phyloP scores from a whole-genome alignment of 2,888 invertebrate genomes.

The Nycteola revayana region DNA sequence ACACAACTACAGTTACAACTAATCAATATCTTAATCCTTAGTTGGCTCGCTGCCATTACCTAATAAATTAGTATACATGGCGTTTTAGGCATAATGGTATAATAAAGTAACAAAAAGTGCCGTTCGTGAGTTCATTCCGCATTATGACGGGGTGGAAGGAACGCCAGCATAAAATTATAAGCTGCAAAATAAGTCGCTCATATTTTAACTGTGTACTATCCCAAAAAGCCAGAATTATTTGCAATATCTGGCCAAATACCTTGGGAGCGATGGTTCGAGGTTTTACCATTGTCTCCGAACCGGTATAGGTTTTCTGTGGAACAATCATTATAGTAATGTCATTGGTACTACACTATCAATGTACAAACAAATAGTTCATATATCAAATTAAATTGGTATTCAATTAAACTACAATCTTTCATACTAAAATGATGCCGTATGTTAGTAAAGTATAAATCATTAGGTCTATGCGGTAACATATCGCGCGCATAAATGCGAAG shows the following conservation, averaged over 20 bases:
- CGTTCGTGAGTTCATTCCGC: constrained; percentile 12
- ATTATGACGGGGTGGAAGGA: constrained; percentile 10
- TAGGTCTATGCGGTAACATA: too few species aligned
- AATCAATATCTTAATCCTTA: background rate
- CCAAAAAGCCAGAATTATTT: constrained; percentile 33
- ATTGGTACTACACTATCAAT: too few species aligned
- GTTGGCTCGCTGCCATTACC: too few species aligned
- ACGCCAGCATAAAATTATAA: constrained; percentile 18
- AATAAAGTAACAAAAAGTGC: constrained; percentile 14
- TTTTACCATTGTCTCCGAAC: constrained; percentile 45
- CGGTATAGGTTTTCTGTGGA: constrained; percentile 49
- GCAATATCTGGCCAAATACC: constrained; percentile 33
- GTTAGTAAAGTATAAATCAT: too few species aligned
- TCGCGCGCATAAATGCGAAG: too few species aligned
- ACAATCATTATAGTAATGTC: too few species aligned
- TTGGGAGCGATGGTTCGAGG: constrained; percentile 37
- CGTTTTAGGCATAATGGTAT: constrained; percentile 3
- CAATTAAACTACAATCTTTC: too few species aligned
- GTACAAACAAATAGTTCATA: constrained; percentile 34
- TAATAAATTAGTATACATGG: too few species aligned
- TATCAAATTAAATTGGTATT: too few species aligned
- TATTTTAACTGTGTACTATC: constrained; percentile 26
- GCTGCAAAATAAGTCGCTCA: constrained; percentile 27
- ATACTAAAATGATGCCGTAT: too few species aligned
- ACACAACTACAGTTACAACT: too few species aligned